These are phyloP conservation scores for Amiota communis DNA, from an alignment of 2,888 invertebrate genomes.

Conservation along the genomic window DNA sequence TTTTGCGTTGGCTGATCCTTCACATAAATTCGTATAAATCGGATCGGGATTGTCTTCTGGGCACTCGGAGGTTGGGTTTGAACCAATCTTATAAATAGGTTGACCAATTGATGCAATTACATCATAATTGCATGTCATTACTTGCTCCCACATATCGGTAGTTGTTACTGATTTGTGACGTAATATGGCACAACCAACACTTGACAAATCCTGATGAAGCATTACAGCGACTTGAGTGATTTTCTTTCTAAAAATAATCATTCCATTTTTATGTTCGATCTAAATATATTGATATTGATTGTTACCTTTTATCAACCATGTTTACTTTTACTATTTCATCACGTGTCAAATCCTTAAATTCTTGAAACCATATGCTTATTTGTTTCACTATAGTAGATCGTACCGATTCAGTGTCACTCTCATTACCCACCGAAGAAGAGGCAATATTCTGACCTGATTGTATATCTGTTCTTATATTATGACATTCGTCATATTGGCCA, in stretches of 20 bases:
- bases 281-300: too few relatives aligned
- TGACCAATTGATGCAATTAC: background rate
- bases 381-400: background rate
- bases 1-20: background rate
- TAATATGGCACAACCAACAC: background rate
- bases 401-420: background rate
- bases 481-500: background rate
- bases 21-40: background rate
- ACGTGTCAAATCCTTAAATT: background rate
- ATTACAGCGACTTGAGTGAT: background rate
- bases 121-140: background rate
- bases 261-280: too few relatives aligned
- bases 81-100: background rate
- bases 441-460: background rate
- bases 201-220: background rate
- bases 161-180: background rate
- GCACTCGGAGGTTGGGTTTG: background rate
- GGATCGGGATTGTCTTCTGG: background rate
- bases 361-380: background rate
- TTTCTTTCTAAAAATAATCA: background rate
- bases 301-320: too few relatives aligned
- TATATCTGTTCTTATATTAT: background rate
- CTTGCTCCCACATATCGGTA: background rate
- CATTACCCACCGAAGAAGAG: background rate
- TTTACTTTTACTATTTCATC: background rate